Evolutionary conservation across 2,888 invertebrate genomes (phyloP), one percentile per base, ranked within the genome.

Genomic region (Perizoma affinitatum): DNA sequence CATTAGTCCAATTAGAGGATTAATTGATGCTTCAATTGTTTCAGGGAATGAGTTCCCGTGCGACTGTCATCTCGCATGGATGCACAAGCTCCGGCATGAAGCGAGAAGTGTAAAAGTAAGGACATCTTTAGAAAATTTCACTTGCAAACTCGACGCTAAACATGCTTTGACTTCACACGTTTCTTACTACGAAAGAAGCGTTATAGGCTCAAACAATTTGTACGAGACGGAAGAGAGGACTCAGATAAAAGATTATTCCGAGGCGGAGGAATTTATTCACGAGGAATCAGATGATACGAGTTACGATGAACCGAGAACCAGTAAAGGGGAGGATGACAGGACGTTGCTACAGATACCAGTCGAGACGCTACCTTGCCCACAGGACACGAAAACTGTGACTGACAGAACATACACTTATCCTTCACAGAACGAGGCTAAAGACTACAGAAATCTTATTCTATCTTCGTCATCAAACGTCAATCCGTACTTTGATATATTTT

Each of bases 61-160:
- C 90, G 96, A 97, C 89, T 97, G 97, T 82, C 96, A 96, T 72
- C 93, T 97, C 76, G 94, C 95, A 62, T 97, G 97, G 97, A 95
- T 97, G 91, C 95, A 96, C 90, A 94, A 94, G 68, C 92, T 97
- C 69, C 93, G 95, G 66, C 95, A 96, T 85, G 96, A 96, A 79
- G 96, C 97, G 68, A 94, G 94, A 83, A 96, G 95, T 86, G 90
- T 93, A 65, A 94, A 95, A 85, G 93, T 96, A 71, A 93, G 94
- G 73, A 94, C 94, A 72, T 94, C 95, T 61, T 92, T 97, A 65
- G 96, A 96, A 81, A 95, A 95, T 80, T 93, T 96, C 79, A 94
- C 94, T 75, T 97, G 96, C 86, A 94, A 94, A 83, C 92, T 95
- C 79, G 95, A 93, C 74, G 76, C 80, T 43, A 85, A 87, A 64